Evolutionary conservation across 1,140 invertebrate genomes (phyloP).

Genomic region (Stegodyphus dumicola): DNA sequence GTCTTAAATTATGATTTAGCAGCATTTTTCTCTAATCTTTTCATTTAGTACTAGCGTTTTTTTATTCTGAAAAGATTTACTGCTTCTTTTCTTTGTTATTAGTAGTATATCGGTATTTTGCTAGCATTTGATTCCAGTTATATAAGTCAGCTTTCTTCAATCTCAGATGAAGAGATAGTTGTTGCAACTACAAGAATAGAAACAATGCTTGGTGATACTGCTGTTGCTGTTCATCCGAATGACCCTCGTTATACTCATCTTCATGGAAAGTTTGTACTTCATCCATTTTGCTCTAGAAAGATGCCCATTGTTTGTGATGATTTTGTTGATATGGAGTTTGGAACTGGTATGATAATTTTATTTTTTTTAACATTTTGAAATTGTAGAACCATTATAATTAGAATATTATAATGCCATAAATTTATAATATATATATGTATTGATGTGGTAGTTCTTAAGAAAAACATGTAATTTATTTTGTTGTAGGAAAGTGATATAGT

Average conservation of each 20-base stretch:
- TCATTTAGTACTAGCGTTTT: no score
- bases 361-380: neutral
- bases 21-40: no score
- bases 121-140: neutral
- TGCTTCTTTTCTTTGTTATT: no score
- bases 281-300: slow-evolving; percentile 85
- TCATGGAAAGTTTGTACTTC: slow-evolving; percentile 85
- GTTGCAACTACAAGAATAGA: slow-evolving; percentile 98
- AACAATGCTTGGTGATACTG: slow-evolving; percentile 98
- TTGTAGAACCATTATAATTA: no score
- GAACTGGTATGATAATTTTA: slow-evolving; percentile 73
- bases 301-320: slow-evolving; percentile 91
- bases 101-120: no score
- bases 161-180: slow-evolving; percentile 81
- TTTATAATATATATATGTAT: no score
- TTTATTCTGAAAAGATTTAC: no score
- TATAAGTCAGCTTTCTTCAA: neutral
- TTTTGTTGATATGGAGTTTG: slow-evolving; percentile 95
- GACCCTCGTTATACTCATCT: slow-evolving; percentile 84
- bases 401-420: no score
- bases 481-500: no score
- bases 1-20: no score
- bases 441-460: no score
- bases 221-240: slow-evolving; percentile 94
- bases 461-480: no score